Conservation (phyloP, 2,797 vertebrate genomes). For the Lycodopsis pacificus region DNA sequence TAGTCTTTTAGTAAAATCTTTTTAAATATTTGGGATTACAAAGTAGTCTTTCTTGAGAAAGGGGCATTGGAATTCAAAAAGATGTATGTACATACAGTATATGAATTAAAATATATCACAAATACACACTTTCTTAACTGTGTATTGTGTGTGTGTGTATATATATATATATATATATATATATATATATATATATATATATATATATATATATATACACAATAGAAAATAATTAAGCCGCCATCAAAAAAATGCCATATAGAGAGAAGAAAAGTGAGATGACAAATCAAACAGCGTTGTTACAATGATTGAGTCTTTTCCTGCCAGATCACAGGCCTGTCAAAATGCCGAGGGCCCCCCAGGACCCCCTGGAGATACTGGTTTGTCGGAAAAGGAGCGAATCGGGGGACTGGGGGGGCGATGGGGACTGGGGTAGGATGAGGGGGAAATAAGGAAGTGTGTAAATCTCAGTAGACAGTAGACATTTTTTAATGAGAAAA, state of each 20-base stretch:
- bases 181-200: neutral
- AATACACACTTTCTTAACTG: neutral
- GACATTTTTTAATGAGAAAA: neutral
- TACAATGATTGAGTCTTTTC: conserved; percentile 80
- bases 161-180: neutral
- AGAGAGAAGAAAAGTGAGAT: conserved; percentile 47
- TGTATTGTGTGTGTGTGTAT: neutral
- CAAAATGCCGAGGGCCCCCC: conserved; percentile 69
- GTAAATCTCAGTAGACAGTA: conserved; percentile 35
- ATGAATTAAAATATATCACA: neutral
- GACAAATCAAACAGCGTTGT: conserved; percentile 68
- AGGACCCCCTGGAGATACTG: conserved; percentile 69
- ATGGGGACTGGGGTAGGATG: conserved; percentile 49
- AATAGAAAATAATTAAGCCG: conserved; percentile 23
- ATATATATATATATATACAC: no score
- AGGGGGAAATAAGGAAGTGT: conserved; percentile 19
- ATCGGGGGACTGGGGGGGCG: conserved; percentile 7
- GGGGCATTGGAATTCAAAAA: neutral
- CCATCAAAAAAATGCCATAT: conserved; percentile 33
- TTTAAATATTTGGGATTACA: neutral
- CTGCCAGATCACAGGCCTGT: conserved; percentile 80
- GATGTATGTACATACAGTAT: neutral
- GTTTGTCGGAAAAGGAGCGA: conserved; percentile 59
- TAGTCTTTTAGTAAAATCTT: neutral
- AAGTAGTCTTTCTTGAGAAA: neutral